These are phyloP conservation scores for Heliconius erato DNA, from an alignment of 2,888 invertebrate species.

Conservation along the genomic window DNA sequence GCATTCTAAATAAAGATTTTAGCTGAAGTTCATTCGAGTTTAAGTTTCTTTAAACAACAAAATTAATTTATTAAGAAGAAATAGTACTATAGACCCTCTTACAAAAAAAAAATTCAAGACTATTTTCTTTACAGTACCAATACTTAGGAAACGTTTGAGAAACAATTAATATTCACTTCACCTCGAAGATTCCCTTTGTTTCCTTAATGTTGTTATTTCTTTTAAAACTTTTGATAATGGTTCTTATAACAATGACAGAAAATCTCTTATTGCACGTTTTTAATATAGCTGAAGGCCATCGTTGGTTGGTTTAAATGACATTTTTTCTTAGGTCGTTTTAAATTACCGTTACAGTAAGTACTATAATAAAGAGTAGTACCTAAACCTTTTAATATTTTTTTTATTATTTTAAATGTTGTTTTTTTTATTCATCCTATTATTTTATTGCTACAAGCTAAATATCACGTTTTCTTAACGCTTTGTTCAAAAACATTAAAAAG, in stretches of 20 bases:
- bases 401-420: slow-evolving; percentile 3
- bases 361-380: neutral
- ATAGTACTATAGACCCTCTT: neutral
- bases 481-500: neutral
- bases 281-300: neutral
- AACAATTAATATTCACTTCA: slow-evolving; percentile 33
- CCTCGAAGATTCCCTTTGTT: slow-evolving; percentile 40
- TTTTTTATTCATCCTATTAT: neutral
- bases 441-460: neutral
- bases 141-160: slow-evolving; percentile 12
- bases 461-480: neutral
- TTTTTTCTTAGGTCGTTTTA: slow-evolving; percentile 5
- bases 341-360: slow-evolving; percentile 19
- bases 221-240: neutral
- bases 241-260: slow-evolving; percentile 4
- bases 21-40: neutral
- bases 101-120: neutral
- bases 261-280: neutral
- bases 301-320: neutral
- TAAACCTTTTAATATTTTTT: neutral
- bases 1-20: neutral
- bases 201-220: slow-evolving; percentile 32
- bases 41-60: neutral
- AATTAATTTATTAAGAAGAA: neutral
- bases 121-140: slow-evolving; percentile 12